Conservation (phyloP, 2,113 vertebrate genomes). For the Hepsetus odoe region DNA sequence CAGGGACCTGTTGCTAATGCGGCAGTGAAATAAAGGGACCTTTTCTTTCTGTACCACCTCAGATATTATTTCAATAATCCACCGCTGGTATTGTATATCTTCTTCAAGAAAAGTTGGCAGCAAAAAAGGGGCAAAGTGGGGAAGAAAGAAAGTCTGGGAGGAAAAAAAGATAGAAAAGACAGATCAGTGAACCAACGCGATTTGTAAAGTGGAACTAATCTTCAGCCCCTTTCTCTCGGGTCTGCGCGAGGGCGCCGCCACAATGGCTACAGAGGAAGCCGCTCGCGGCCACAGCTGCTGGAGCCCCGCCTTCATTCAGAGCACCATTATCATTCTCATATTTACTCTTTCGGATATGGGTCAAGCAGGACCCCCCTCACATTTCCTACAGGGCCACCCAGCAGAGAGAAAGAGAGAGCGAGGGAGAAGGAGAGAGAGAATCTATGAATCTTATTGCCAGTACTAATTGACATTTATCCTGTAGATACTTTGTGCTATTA, state of each 20-base stretch:
- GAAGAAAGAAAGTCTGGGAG: conserved; percentile 8
- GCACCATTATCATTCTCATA: conserved; percentile 61
- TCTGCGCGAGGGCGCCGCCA: conserved; percentile 41
- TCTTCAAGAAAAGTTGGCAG: conserved; percentile 56
- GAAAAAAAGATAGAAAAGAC: conserved; percentile 27
- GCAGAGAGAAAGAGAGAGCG: conserved; percentile 64
- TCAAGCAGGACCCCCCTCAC: conserved; percentile 65
- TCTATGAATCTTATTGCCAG: neutral
- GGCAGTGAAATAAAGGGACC: conserved; percentile 41
- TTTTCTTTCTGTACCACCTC: conserved; percentile 36
- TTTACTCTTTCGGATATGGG: conserved; percentile 77
- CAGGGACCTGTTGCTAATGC: conserved; percentile 51
- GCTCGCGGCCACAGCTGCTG: conserved; percentile 65
- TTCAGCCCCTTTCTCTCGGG: conserved; percentile 53
- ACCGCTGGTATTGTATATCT: conserved; percentile 50
- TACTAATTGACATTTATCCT: too few relatives aligned
- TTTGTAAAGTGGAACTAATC: conserved; percentile 71
- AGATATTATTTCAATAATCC: conserved; percentile 56
- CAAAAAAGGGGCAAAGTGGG: conserved; percentile 2
- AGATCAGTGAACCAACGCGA: conserved; percentile 60
- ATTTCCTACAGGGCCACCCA: conserved; percentile 82
- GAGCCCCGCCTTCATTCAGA: conserved; percentile 51
- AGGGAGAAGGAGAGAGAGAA: conserved; percentile 61
- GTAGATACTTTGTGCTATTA: too few relatives aligned
- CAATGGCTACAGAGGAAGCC: conserved; percentile 48